Evolutionary conservation across 1,140 invertebrate genomes (phyloP).

Genomic region (Saccostrea cuccullata): DNA sequence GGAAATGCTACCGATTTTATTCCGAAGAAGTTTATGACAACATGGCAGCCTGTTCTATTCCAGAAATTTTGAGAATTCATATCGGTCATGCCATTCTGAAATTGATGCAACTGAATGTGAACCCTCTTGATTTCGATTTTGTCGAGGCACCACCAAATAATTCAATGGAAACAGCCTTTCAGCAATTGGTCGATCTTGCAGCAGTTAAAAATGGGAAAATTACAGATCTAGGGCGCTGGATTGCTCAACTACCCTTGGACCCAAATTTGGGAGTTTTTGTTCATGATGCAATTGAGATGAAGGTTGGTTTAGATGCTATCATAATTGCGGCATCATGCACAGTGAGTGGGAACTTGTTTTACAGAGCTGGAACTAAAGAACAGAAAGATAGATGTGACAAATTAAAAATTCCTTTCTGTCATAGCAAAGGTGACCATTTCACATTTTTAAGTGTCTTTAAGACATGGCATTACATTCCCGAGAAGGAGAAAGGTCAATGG

Average conservation of each 20-base stretch:
- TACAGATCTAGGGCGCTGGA: constrained; percentile 71
- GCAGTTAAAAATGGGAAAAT: constrained; percentile 68
- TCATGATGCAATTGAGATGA: constrained; percentile 59
- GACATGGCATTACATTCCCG: constrained; percentile 65
- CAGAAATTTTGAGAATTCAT: constrained; percentile 73
- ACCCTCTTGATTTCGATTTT: constrained; percentile 71
- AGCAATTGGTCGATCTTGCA: constrained; percentile 63
- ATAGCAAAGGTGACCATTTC: constrained; percentile 93
- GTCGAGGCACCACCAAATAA: constrained; percentile 67
- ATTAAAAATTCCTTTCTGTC: constrained; percentile 85
- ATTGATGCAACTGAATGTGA: constrained; percentile 67
- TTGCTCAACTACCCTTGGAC: constrained; percentile 72
- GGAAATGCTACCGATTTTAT: constrained; percentile 74
- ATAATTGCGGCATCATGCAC: constrained; percentile 65
- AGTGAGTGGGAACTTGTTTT: constrained; percentile 65
- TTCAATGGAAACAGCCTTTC: constrained; percentile 63
- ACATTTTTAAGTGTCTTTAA: constrained; percentile 94
- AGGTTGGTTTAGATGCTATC: constrained; percentile 83
- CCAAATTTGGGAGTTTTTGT: constrained; percentile 67
- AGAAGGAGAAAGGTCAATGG: constrained; percentile 67
- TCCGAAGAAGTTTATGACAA: constrained; percentile 61
- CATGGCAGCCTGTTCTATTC: constrained; percentile 62
- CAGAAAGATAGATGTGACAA: constrained; percentile 83
- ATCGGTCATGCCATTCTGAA: constrained; percentile 71
- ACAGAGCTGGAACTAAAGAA: constrained; percentile 75